These are phyloP conservation scores for Carterocephalus palaemon DNA, from an alignment of 2,888 invertebrate genomes.

Conservation along the genomic window DNA sequence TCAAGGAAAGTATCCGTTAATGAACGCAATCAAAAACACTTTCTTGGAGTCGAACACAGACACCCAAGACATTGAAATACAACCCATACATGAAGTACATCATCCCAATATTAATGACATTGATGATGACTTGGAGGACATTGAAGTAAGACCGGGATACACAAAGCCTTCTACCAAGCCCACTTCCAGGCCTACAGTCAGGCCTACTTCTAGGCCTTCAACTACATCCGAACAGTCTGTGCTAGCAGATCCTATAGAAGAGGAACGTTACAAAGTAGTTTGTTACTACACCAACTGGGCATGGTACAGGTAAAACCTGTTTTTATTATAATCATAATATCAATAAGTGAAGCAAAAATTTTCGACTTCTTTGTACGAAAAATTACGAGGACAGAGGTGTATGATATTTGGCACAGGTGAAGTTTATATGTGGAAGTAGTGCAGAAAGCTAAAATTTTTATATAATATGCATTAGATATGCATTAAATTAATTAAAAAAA, in stretches of 20 bases:
- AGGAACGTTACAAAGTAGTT: conserved; percentile 84
- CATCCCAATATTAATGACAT: conserved; percentile 39
- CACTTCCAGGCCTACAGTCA: conserved; percentile 38
- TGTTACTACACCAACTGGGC: conserved; percentile 97
- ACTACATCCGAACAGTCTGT: conserved; percentile 33
- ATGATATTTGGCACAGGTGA: too few relatives aligned
- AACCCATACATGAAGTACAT: conserved; percentile 44
- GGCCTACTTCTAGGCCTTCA: conserved; percentile 38
- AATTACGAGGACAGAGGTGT: too few relatives aligned
- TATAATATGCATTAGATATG: too few relatives aligned
- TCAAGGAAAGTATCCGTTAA: conserved; percentile 87
- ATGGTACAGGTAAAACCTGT: conserved; percentile 82
- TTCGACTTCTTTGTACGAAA: too few relatives aligned
- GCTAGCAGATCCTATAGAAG: conserved; percentile 36
- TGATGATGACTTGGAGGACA: conserved; percentile 65
- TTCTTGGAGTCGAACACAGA: conserved; percentile 73
- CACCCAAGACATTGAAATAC: conserved; percentile 39
- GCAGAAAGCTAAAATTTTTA: too few relatives aligned
- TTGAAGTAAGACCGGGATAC: conserved; percentile 57
- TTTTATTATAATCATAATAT: not conserved
- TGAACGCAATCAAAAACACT: conserved; percentile 86
- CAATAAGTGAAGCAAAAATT: too few relatives aligned
- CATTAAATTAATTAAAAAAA: too few relatives aligned
- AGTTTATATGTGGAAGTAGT: too few relatives aligned
- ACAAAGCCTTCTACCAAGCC: conserved; percentile 36